Evolutionary conservation across 2,113 vertebrate species (phyloP).

Genomic region (Pachycephala philippinensis): DNA sequence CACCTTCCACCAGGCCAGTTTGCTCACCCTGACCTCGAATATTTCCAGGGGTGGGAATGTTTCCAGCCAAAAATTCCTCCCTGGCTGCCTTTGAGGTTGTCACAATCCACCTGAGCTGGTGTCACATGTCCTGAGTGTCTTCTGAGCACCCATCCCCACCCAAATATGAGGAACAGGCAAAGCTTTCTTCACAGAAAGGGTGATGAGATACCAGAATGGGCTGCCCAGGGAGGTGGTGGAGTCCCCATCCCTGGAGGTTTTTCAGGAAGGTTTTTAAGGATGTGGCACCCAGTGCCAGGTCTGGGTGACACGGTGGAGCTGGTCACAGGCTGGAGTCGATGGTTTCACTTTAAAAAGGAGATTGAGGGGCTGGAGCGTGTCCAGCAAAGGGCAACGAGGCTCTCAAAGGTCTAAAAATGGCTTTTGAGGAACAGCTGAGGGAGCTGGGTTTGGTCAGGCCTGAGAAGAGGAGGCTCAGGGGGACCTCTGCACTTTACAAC

Average conservation of each 20-base stretch:
- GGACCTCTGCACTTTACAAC: background rate
- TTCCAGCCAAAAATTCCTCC: background rate
- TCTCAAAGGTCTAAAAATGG: background rate
- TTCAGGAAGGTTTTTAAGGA: no score
- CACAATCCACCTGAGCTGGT: background rate
- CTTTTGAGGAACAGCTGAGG: background rate
- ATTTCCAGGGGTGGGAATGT: background rate
- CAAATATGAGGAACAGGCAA: background rate
- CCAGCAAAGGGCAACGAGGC: background rate
- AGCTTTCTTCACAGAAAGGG: background rate
- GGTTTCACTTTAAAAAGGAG: background rate
- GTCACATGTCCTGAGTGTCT: background rate
- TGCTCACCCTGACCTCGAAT: background rate
- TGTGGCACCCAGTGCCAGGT: background rate
- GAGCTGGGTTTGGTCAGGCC: background rate
- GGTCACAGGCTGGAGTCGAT: background rate
- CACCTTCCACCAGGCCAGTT: background rate
- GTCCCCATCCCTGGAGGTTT: no score
- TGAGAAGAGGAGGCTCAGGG: background rate
- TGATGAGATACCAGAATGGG: background rate
- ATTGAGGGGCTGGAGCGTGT: background rate
- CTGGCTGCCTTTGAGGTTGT: background rate
- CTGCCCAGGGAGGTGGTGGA: background rate
- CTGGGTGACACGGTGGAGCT: background rate
- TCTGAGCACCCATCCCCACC: background rate